A percentile compares a stretch with the other conserved stretches of the same genome.
phyloP scores from a whole-genome alignment of 2,113 vertebrate genomes.

The Callithrix jacchus region DNA sequence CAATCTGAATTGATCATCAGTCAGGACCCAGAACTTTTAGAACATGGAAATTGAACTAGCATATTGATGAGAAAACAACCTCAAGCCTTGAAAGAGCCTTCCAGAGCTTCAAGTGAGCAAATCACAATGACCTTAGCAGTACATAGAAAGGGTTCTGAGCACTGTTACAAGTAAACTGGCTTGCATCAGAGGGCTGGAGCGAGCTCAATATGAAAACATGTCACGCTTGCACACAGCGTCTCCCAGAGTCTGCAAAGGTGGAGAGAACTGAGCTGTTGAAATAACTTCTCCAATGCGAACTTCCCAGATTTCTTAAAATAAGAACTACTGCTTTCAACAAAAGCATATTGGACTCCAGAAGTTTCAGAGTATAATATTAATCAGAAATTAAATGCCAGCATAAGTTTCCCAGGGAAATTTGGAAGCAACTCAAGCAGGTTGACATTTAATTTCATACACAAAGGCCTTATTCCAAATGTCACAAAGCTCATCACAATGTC shows the following conservation, averaged over 20 bases:
- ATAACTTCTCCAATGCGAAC: neutral
- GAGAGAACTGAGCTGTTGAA: neutral
- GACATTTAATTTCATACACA: constrained; percentile 60
- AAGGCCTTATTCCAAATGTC: constrained; percentile 13
- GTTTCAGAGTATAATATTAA: constrained; percentile 30
- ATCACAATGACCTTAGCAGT: fast-evolving
- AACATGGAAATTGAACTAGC: neutral
- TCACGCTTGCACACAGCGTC: fast-evolving
- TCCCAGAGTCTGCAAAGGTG: neutral
- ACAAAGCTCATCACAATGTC: neutral
- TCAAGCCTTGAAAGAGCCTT: neutral
- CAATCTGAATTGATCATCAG: neutral
- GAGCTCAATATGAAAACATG: fast-evolving
- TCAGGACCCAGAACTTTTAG: neutral
- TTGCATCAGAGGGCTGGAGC: neutral
- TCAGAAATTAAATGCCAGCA: constrained; percentile 49
- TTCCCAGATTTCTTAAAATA: neutral
- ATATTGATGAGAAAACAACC: neutral
- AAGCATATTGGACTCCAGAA: neutral
- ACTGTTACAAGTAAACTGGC: neutral
- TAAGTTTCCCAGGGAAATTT: neutral
- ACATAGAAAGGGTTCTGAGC: fast-evolving
- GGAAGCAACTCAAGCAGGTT: constrained; percentile 11
- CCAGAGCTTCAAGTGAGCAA: neutral
- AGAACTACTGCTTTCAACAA: neutral